phyloP scores from a whole-genome alignment of 37 sponge, comb jelly and placozoan genomes.

The Aplysina aerophoba region DNA sequence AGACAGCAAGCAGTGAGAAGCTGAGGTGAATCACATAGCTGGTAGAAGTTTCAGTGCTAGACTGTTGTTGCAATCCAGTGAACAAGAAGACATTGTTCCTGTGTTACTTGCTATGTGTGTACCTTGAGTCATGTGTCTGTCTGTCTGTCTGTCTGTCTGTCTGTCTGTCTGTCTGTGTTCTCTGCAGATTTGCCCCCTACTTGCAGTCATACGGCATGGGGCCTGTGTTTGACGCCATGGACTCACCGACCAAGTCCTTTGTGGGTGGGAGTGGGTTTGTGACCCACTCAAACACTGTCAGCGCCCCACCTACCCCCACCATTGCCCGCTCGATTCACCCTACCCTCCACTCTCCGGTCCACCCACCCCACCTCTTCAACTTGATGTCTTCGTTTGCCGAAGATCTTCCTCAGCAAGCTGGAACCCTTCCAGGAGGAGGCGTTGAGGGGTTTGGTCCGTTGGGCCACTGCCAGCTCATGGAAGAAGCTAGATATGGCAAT shows the following conservation, averaged over 20 bases:
- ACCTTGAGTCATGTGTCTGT: neutral
- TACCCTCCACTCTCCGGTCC: too few relatives aligned
- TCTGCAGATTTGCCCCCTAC: neutral
- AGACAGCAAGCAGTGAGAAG: too few relatives aligned
- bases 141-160: neutral
- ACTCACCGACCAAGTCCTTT: neutral
- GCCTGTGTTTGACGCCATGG: neutral
- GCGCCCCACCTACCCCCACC: constrained; percentile 29
- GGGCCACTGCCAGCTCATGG: neutral
- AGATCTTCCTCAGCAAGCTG: too few relatives aligned
- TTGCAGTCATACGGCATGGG: neutral
- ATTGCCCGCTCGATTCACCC: neutral
- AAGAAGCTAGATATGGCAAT: neutral
- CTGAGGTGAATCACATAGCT: too few relatives aligned
- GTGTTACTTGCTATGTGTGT: too few relatives aligned
- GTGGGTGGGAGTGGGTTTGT: neutral
- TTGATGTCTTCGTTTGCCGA: too few relatives aligned
- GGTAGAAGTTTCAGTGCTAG: too few relatives aligned
- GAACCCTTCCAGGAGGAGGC: neutral
- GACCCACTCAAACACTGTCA: neutral
- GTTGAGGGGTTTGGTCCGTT: neutral
- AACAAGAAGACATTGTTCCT: too few relatives aligned
- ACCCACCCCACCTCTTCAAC: too few relatives aligned
- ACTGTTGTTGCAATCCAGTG: too few relatives aligned
- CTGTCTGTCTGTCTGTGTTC: neutral